Percentiles rank a stretch among this genome's conserved stretches.
These are phyloP conservation scores for Bos taurus DNA, from an alignment of 2,113 vertebrate genomes.

Conservation along the genomic window DNA sequence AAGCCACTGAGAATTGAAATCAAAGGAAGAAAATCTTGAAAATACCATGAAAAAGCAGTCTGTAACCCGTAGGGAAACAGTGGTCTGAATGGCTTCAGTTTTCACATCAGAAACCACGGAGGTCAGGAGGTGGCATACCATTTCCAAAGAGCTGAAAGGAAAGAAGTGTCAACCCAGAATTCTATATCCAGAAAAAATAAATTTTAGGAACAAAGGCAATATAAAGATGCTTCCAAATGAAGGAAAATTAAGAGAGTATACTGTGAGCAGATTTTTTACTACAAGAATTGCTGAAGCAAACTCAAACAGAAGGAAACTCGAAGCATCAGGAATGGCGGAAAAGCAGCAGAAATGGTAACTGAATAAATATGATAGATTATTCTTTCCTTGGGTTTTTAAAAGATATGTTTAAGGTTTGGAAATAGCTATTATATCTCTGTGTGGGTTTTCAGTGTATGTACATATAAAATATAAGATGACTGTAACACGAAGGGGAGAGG, in stretches of 20 bases:
- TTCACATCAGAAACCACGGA: background rate
- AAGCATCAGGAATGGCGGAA: background rate
- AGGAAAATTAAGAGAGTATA: background rate
- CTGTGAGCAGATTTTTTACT: background rate
- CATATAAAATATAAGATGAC: too few relatives aligned
- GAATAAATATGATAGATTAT: background rate
- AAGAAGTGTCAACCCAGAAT: background rate
- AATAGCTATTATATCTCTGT: background rate
- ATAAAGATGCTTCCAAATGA: background rate
- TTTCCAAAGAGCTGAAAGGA: background rate
- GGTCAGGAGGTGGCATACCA: too few relatives aligned
- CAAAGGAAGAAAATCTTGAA: background rate
- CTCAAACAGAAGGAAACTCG: background rate
- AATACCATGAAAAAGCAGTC: too few relatives aligned
- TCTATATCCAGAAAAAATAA: background rate
- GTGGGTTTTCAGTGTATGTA: background rate
- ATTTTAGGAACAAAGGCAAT: background rate
- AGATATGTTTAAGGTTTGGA: background rate
- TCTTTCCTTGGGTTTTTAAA: background rate
- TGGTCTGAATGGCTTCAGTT: background rate
- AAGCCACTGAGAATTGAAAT: background rate
- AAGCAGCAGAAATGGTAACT: background rate
- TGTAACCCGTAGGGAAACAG: fast-evolving
- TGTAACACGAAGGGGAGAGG: fast-evolving
- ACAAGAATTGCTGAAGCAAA: background rate